Base-by-base conservation (phyloP, 2,797 vertebrate genomes). In the Paramormyrops hopkinsi region DNA sequence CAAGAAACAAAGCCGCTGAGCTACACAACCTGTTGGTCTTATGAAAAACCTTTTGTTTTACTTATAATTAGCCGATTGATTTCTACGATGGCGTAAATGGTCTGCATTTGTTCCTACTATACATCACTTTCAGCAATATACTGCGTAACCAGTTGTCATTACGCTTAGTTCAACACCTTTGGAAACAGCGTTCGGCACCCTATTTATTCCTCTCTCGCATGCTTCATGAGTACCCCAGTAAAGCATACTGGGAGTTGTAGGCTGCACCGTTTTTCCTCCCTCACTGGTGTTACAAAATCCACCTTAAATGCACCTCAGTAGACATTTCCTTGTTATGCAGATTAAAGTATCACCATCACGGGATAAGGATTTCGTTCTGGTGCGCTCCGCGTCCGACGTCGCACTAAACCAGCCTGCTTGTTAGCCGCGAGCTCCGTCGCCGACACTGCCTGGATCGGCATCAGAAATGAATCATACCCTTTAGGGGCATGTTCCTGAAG, bases 171-270 rank as follows among this genome's bases (percentile, higher is more conserved):
- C 83, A 19, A 53, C n/a, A 17, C n/a, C 8, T 25, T 84, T 29
- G 5, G 69, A 9, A 25, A 84, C 46, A 50, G 46, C 46, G 19
- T 53, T 84, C 22, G 50, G 11, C 83, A 25, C 48, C 44, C 3
- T 17, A 1, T 11, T 59, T n/a, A 22, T 83, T 44, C 19, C 46
- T n/a, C 41, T 44, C 17, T 9, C 22, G 46, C 19, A 50, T 50
- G n/a, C 2, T 50, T 84, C 44, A 48, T 48, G 44, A 46, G 79
- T 9, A 6, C 11, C 19, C 50, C 73, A 6, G 37, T 29, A 86
- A 29, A 53, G 83, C 83, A 86, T 33, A 53, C 83, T 86, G 83
- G 83, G 83, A 86, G 22, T 86, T 86, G 83, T 86, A 86, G 83
- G 46, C 83, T 25, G 46, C 12, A 2, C n/a, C 11, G 14, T 6